Evolutionary conservation across 2,113 vertebrate genomes (phyloP), one percentile per base, ranked within the genome.

Genomic region (Stegastes partitus): DNA sequence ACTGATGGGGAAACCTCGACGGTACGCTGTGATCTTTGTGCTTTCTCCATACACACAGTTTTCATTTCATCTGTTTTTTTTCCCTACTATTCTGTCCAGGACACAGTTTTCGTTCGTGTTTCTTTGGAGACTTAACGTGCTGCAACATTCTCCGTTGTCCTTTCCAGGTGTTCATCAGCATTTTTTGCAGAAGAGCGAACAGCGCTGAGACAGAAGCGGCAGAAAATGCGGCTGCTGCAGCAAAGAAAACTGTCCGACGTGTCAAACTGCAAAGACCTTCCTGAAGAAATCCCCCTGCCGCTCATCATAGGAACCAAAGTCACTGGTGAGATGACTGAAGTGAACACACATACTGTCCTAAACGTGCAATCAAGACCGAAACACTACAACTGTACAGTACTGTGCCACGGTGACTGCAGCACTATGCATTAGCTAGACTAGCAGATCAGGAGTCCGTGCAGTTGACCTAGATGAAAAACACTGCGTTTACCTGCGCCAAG

Each of bases 301-400:
- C 93, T 99, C 87, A 98, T 99, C 85, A 99, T 99, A 87, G 98
- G 98, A 93, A 99, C 98, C 72, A 99, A 99, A 96, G 98, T 99
- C 88, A 99, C 98, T 68, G 98, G 98, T 99, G 51, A 82, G 68
- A 75, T 57, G n/a, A 23, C 22, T 57, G 25, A 45, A 55, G 49
- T 67, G 8, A 44, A 45, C 22, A 42, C 26, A 22, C 11, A n/a
- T 34, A 34, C 34, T 34, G 34, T n/a, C n/a, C n/a, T n/a, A n/a
- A n/a, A n/a, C n/a, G n/a, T n/a, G n/a, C n/a, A n/a, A n/a, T 28
- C 26, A 28, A 28, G 26, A 28, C 26, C 5, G 26, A 28, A 28
- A 28, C 2, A 28, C 26, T 28, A 28, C 5, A 28, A 28, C 26
- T 28, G 26, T 28, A 5, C 26, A 28, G 31, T 10, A 34, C 31